Base-by-base conservation (phyloP, 2,888 invertebrate genomes). In the Agonopterix heracliana region DNA sequence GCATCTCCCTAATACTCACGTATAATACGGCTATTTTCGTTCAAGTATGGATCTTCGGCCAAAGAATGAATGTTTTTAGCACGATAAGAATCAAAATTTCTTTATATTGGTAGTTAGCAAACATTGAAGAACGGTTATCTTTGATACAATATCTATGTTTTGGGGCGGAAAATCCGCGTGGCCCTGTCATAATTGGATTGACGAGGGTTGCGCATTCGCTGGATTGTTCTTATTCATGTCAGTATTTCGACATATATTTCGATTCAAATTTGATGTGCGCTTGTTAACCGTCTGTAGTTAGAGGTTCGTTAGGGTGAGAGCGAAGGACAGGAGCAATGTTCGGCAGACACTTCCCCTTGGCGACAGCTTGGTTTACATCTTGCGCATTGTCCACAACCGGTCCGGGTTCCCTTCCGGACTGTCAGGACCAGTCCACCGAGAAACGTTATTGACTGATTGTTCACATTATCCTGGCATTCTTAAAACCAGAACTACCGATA, bases 221-320 rank as follows among this genome's bases (percentile, higher is more conserved):
- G 65, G 63, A 76, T 76, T 78, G 74, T 78, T 71, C 69, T 63
- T 65, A 73, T 71, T 71, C 71, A 66, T 65, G 73, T 68, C 66
- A 66, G 60, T 66, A 67, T 70, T 64, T 62, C 62, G 70, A 67
- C 64, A 63, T 26, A 26, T 26, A 26, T 26, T 26, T 26, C 26
- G 66, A 68, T 74, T 63, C 58, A 53, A 55, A 66, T 67, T 66
- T 69, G 74, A 74, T 64, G 68, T 61, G 56, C 48, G 70, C 70
- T 75, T 67, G 75, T 74, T 71, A 78, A 67, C 64, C 64, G 64
- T 69, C 64, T 63, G 64, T 71, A 63, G 60, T 51, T 59, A 49
- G 62, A 59, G 51, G 54, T 63, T 69, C 61, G 66, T 71, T 76
- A 69, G 72, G 72, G 74, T 69, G 68, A 65, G 63, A 69, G 59